phyloP scores from a whole-genome alignment of 2,888 invertebrate species.

The Gerris lacustris region DNA sequence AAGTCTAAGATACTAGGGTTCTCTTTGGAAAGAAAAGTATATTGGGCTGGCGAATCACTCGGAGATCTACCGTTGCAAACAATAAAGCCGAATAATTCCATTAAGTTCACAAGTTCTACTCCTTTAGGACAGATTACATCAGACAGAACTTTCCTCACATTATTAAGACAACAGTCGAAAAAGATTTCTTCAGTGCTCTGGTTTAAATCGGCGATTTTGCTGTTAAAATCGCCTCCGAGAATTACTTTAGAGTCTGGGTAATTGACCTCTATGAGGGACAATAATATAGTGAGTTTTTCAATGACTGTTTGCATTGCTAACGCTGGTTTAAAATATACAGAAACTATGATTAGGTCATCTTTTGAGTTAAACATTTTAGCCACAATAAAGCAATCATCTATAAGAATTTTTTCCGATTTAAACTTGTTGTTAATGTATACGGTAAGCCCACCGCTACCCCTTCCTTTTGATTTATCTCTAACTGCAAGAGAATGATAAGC shows the following conservation, averaged over 20 bases:
- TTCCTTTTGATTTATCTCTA: background rate
- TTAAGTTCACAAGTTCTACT: too few species aligned
- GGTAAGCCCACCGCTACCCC: background rate
- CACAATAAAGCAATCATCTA: too few species aligned
- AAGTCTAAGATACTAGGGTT: background rate
- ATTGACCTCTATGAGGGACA: background rate
- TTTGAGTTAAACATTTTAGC: too few species aligned
- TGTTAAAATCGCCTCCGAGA: background rate
- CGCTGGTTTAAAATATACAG: background rate
- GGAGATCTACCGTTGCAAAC: slow-evolving; percentile 6
- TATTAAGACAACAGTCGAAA: background rate
- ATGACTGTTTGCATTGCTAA: too few species aligned
- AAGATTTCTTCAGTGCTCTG: background rate
- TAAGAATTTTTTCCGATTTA: background rate
- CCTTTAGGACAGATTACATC: too few species aligned
- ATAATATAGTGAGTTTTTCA: background rate
- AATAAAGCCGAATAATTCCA: background rate
- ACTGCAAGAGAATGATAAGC: background rate
- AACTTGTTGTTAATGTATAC: background rate
- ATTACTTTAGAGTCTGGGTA: background rate
- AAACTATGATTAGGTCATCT: background rate
- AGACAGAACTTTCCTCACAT: too few species aligned
- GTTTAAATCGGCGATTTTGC: background rate
- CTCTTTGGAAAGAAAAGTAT: background rate
- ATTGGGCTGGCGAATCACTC: background rate